A percentile compares a stretch with the other conserved stretches of the same genome.
Conservation (phyloP, 1,140 invertebrate species). For the Zaprionus africanus region DNA sequence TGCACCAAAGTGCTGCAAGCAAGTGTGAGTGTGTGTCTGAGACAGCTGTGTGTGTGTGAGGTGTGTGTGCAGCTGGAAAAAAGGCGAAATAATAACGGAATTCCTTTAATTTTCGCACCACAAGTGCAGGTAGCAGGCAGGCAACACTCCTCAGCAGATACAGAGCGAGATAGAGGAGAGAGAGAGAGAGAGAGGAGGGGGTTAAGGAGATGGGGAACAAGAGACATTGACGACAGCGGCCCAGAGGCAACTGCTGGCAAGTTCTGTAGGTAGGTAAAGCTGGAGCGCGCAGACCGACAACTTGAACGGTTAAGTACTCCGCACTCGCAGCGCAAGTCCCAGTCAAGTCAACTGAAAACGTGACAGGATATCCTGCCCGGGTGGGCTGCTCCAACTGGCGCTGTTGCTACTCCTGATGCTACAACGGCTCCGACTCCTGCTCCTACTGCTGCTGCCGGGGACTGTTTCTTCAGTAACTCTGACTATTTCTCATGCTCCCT, state of each 20-base stretch:
- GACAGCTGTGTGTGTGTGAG: constrained; percentile 11
- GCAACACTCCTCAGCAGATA: not conserved
- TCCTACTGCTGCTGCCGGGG: constrained; percentile 10
- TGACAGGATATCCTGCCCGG: constrained; percentile 77
- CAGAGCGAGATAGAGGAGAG: not conserved
- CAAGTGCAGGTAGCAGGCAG: constrained; percentile 41
- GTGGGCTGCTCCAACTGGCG: constrained; percentile 24
- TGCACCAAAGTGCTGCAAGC: constrained; percentile 73
- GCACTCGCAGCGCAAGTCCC: constrained; percentile 59
- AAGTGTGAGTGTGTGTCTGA: constrained; percentile 38
- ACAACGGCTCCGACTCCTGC: constrained; percentile 20
- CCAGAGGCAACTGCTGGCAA: constrained; percentile 49
- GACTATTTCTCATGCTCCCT: not conserved
- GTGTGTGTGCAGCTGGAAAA: constrained; percentile 44
- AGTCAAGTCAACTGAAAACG: constrained; percentile 82
- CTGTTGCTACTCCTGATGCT: constrained; percentile 16
- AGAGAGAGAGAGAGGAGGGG: not conserved
- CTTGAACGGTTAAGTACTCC: constrained; percentile 81
- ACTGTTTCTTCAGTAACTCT: constrained; percentile 10
- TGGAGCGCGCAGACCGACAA: constrained; percentile 54
- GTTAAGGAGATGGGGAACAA: not conserved
- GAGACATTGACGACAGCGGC: constrained; percentile 76
- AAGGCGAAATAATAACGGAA: constrained; percentile 80
- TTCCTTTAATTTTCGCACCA: constrained; percentile 81
- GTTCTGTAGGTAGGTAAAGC: constrained; percentile 31